Base-by-base conservation (phyloP, 2,113 vertebrate species). In the Mustela nigripes region DNA sequence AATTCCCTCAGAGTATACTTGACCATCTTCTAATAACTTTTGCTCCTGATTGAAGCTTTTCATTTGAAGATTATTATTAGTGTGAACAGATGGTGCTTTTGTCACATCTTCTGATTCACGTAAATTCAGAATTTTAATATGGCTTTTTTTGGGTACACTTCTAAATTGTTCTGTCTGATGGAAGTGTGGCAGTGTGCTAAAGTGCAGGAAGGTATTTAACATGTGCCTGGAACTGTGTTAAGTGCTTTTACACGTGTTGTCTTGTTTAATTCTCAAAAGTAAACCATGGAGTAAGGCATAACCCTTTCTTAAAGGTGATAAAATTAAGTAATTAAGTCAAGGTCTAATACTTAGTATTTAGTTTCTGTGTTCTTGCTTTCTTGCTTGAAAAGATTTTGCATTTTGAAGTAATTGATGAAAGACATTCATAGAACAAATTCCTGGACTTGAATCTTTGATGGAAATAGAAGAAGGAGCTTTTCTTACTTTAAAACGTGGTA, bases 41-140 rank as follows among this genome's bases (percentile, higher is more conserved):
- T 4, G 58, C 26, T 91, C 94, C 12, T 82, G 94, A 93, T 91
- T 45, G 62, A 89, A 97, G 19, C 73, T 89, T 95, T 98, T 93
- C 36, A 81, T 96, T 95, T 89, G 62, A 92, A 95, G 42, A 33
- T 89, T 85, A 56, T 92, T 94, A 91, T 89, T 94, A 93, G 33
- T 96, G 39, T 91, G 71, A 88, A 89, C 22, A 97, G 63, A 67
- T 67, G 63, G 62, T 81, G 81, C 45, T 82, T 94, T 94, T 85
- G 62, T 21, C 76, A 84, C 78, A 53, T 91, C 79, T 97, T 94
- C 31, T 88, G 21, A 92, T 97, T 94, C 19, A 69, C 19, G 1
- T 24, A 67, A 48, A 56, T 56, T 56, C 50, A 85, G 39, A 83
- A 39, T 93, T 96, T 92, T 98, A 84, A 94, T 73, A 91, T 24